Base-by-base conservation (phyloP, 1,140 invertebrate species). In the Akabosia matsudoensis region DNA sequence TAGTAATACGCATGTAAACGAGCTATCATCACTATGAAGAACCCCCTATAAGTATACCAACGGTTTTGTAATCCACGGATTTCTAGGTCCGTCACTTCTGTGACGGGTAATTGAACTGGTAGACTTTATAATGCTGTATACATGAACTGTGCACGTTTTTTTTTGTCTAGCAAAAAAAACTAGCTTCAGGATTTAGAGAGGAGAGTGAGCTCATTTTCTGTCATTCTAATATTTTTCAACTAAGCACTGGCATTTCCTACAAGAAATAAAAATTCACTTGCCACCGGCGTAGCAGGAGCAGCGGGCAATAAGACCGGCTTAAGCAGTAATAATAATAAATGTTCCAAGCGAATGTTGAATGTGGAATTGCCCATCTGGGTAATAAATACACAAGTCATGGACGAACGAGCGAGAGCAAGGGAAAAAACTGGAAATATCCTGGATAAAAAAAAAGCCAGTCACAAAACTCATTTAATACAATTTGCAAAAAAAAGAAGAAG, bases 331-430 rank as follows among this genome's bases (percentile, higher is more conserved):
- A 61, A 61, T 61, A 61, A 61, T 61, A 24, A 61, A 61, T 61
- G 54, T 24, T 61, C 54, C 14, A 24, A 45, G 37, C 18, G 54
- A 14, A n/a, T 61, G 14, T 22, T 24, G 24, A 61, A 61, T 61
- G 54, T 61, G 54, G 54, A 24, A 61, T 61, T 61, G 54, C 54
- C 54, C 54, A 61, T n/a, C 54, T 61, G 54, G 54, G 54, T 61
- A 61, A 61, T 61, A 61, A 61, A 61, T 61, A 61, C 54, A 61
- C 54, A 61, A 61, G 54, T 61, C 54, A 61, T 61, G 54, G 54
- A 61, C 54, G 7, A 7, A 61, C 54, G 54, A 7, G 54, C 7
- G n/a, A 51, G 10, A 51, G 45, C 45, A 51, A n/a, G n/a, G 4
- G 54, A 10, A 61, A 61, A 61, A 61, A 24, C 7, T n/a, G 54